A percentile compares a stretch with the other conserved stretches of the same genome.
Conservation (phyloP, 2,888 invertebrate genomes). For the Heteromurus nitidus region DNA sequence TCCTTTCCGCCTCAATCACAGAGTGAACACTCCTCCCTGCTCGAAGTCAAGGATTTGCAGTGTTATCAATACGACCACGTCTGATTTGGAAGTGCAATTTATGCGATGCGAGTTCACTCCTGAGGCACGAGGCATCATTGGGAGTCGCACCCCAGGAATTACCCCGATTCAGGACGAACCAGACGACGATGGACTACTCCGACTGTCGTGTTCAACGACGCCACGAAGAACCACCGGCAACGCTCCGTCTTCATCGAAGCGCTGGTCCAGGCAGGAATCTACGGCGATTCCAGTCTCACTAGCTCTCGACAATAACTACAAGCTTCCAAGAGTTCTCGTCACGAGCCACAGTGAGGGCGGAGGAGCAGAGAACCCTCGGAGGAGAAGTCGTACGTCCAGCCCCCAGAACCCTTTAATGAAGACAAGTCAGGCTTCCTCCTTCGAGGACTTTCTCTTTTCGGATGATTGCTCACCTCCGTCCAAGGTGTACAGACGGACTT, state of each 20-base stretch:
- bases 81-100: constrained; percentile 40
- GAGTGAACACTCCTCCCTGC: constrained; percentile 34
- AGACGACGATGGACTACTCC: constrained; percentile 20
- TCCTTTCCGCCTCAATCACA: constrained; percentile 39
- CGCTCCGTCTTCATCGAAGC: background rate
- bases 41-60: background rate
- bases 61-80: constrained; percentile 34
- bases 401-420: background rate
- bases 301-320: too few relatives aligned
- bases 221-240: background rate
- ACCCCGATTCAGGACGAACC: constrained; percentile 43
- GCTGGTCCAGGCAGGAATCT: too few relatives aligned
- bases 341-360: background rate
- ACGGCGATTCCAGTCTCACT: background rate
- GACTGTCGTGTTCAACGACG: too few relatives aligned
- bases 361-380: constrained; percentile 7
- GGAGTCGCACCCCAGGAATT: constrained; percentile 31
- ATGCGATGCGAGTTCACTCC: constrained; percentile 52
- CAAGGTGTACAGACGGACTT: constrained; percentile 19
- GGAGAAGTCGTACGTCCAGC: constrained; percentile 5
- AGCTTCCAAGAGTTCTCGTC: too few relatives aligned
- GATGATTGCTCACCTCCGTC: constrained; percentile 35
- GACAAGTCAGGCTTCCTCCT: constrained; percentile 28
- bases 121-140: constrained; percentile 4
- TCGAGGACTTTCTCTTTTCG: constrained; percentile 43